Conservation (phyloP, 2,113 vertebrate species). For the Trichechus manatus region DNA sequence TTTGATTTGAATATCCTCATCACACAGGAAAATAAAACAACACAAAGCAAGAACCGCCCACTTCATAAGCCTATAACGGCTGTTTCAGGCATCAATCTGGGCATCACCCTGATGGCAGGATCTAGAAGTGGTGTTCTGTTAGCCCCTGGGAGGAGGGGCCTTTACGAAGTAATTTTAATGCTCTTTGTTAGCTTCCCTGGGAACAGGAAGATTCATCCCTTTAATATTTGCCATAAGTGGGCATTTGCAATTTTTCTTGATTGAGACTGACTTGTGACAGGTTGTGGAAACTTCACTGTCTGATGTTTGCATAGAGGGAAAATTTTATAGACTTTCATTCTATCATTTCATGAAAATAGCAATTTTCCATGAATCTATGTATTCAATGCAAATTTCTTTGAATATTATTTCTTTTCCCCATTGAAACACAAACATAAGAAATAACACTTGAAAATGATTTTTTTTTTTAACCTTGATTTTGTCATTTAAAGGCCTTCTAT, state of each 20-base stretch:
- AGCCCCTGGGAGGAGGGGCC: background rate
- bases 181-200: background rate
- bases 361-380: background rate
- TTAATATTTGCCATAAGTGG: background rate
- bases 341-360: conserved; percentile 18
- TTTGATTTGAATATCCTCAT: background rate
- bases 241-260: background rate
- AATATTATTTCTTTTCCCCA: conserved; percentile 13
- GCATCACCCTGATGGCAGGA: background rate
- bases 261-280: background rate
- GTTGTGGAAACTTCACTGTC: background rate
- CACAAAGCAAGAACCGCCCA: background rate
- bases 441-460: background rate
- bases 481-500: background rate
- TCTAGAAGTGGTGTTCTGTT: background rate
- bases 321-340: background rate
- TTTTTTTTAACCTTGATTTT: conserved; percentile 10
- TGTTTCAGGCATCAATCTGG: background rate
- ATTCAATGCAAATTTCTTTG: background rate
- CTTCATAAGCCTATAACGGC: background rate
- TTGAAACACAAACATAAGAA: conserved; percentile 38
- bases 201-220: background rate
- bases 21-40: conserved; percentile 22
- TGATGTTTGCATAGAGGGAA: conserved; percentile 33
- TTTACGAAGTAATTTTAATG: background rate